These are phyloP conservation scores for Erithacus rubecula DNA, from an alignment of 2,797 vertebrate species.

Conservation along the genomic window DNA sequence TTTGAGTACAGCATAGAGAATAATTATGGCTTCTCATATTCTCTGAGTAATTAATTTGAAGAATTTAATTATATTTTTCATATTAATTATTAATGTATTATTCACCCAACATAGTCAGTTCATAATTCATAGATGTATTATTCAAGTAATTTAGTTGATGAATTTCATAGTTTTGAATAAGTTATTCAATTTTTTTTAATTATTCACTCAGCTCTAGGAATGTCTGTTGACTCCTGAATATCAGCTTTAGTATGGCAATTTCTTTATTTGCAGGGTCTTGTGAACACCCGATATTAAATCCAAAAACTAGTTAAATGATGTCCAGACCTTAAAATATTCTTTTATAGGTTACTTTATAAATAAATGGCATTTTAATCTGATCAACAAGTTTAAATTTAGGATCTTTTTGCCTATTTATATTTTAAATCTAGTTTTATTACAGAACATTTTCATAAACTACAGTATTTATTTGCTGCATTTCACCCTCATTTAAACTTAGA, in stretches of 20 bases:
- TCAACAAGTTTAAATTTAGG: neutral
- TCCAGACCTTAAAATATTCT: neutral
- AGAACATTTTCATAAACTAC: neutral
- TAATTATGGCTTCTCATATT: constrained; percentile 64
- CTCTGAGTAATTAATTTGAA: constrained; percentile 69
- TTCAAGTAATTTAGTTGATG: constrained; percentile 71
- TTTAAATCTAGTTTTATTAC: neutral
- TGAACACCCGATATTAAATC: neutral
- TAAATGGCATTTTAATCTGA: neutral
- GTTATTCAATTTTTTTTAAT: constrained; percentile 58
- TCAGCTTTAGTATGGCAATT: neutral
- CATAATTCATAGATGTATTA: constrained; percentile 70
- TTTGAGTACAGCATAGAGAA: constrained; percentile 54
- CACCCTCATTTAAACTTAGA: neutral
- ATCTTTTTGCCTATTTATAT: neutral
- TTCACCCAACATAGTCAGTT: constrained; percentile 59
- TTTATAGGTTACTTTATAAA: neutral
- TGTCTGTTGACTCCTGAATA: constrained; percentile 5
- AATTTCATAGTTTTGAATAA: constrained; percentile 70
- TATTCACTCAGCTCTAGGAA: constrained; percentile 46
- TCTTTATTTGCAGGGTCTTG: neutral
- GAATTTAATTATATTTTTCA: constrained; percentile 73
- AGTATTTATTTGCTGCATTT: neutral
- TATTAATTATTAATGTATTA: constrained; percentile 73
- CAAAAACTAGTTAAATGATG: neutral